These are phyloP conservation scores for Macaria liturata DNA, from an alignment of 2,888 invertebrate species.

Conservation along the genomic window DNA sequence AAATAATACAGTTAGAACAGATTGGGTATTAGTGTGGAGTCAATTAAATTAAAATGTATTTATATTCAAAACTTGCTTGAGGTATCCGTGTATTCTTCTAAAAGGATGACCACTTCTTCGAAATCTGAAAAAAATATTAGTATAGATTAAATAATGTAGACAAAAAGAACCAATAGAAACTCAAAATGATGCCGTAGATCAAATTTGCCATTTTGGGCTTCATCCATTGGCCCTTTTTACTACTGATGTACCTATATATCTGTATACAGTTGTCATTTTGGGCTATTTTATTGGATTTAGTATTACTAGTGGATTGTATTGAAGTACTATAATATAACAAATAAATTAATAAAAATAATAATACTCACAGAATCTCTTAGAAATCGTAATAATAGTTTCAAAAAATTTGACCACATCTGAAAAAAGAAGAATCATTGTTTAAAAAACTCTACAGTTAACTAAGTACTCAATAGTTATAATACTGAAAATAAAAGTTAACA, in stretches of 20 bases:
- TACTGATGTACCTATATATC: too few species aligned
- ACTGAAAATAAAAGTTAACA: conserved; percentile 12
- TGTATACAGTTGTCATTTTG: too few species aligned
- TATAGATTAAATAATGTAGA: too few species aligned
- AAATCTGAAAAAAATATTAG: conserved; percentile 44
- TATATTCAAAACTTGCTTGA: conserved; percentile 40
- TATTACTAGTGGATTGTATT: too few species aligned
- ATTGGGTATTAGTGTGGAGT: neutral
- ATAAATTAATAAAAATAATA: neutral
- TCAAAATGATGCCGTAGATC: too few species aligned
- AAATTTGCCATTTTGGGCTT: too few species aligned
- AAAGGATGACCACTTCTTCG: conserved; percentile 46
- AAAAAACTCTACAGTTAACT: too few species aligned
- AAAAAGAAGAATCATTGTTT: conserved; percentile 11
- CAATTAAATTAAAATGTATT: neutral
- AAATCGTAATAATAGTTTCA: conserved; percentile 50
- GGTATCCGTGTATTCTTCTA: conserved; percentile 48
- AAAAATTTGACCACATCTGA: conserved; percentile 58
- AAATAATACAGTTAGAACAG: neutral
- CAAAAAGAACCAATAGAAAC: too few species aligned
- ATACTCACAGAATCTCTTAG: conserved; percentile 55
- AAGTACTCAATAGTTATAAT: too few species aligned
- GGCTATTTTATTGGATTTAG: too few species aligned
- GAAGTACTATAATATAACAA: too few species aligned
- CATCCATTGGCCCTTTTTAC: too few species aligned